Percentiles rank a stretch among this genome's conserved stretches.
These are phyloP conservation scores for Nomada fabriciana DNA, from an alignment of 2,888 invertebrate genomes.

Conservation along the genomic window DNA sequence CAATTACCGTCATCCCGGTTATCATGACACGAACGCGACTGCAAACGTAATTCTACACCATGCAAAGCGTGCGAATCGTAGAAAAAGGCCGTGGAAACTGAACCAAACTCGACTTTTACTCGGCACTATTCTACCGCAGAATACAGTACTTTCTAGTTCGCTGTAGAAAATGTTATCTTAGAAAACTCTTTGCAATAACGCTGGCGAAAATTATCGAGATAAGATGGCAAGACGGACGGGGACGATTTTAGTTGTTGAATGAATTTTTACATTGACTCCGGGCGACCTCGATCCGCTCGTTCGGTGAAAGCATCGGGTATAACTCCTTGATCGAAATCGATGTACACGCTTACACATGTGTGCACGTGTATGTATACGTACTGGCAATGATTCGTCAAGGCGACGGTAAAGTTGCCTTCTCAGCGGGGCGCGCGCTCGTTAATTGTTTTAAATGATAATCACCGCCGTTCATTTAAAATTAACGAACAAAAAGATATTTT, in stretches of 20 bases:
- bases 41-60: neutral
- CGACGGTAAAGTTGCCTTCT: neutral
- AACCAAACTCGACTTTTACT: neutral
- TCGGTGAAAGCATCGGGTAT: conserved; percentile 64
- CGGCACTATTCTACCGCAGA: neutral
- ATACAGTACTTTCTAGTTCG: conserved; percentile 21
- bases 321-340: conserved; percentile 51
- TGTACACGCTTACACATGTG: neutral
- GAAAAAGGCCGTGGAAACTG: conserved; percentile 28
- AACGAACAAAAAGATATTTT: too few relatives aligned
- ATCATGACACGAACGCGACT: neutral
- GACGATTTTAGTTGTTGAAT: conserved; percentile 36
- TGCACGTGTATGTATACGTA: neutral
- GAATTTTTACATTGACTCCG: conserved; percentile 48
- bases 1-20: neutral
- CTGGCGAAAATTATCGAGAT: too few relatives aligned
- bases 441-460: neutral
- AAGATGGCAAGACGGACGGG: conserved; percentile 8
- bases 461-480: too few relatives aligned
- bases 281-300: conserved; percentile 58
- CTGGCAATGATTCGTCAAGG: conserved; percentile 14
- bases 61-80: conserved; percentile 7
- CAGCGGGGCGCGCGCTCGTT: neutral
- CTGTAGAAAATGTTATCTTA: neutral
- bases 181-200: neutral